phyloP scores from a whole-genome alignment of 2,113 vertebrate genomes.

The Antennarius striatus region DNA sequence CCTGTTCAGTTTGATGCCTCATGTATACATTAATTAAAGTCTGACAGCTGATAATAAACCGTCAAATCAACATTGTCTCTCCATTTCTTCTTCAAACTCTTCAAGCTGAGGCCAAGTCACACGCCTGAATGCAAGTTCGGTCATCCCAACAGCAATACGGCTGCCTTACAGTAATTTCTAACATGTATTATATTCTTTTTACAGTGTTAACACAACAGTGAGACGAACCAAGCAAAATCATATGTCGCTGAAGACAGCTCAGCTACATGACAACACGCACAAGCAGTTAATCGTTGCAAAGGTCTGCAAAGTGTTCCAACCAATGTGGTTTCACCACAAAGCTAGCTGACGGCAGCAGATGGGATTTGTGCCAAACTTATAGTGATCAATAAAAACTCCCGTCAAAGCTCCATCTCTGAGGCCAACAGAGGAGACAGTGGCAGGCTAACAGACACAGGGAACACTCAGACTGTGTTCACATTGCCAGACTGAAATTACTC shows the following conservation, averaged over 20 bases:
- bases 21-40: slow-evolving; percentile 6
- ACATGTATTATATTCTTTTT: background rate
- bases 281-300: background rate
- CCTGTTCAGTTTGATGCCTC: too few species aligned
- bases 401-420: slow-evolving; percentile 9
- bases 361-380: slow-evolving; percentile 25
- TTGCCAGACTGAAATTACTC: too few species aligned
- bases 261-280: background rate
- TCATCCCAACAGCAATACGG: too few species aligned
- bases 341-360: slow-evolving; percentile 34
- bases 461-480: too few species aligned
- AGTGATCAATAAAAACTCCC: slow-evolving; percentile 31
- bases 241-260: too few species aligned
- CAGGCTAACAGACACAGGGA: too few species aligned
- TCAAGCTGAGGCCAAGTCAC: slow-evolving; percentile 21
- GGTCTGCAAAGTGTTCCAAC: slow-evolving; percentile 18
- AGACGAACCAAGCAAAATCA: too few species aligned
- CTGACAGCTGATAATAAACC: slow-evolving; percentile 48
- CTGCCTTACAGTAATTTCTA: background rate
- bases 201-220: too few species aligned
- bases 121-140: slow-evolving; percentile 14
- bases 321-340: slow-evolving; percentile 21
- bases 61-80: slow-evolving; percentile 10
- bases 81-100: slow-evolving; percentile 1
- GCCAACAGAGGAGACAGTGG: background rate